phyloP scores from a whole-genome alignment of 2,888 invertebrate species.

The Microctonus aethiopoides region DNA sequence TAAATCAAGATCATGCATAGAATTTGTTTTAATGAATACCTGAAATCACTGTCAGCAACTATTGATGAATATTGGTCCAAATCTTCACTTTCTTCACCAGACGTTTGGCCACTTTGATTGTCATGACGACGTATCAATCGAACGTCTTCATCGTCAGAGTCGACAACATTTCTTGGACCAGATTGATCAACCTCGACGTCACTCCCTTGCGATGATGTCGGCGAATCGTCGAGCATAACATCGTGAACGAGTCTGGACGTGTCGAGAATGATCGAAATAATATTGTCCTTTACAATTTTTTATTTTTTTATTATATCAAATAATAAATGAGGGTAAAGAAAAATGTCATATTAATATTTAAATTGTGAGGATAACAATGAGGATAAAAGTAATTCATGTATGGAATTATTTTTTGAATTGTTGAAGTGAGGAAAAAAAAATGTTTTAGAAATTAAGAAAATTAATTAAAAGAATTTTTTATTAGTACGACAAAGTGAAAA shows the following conservation, averaged over 20 bases:
- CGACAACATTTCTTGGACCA: constrained; percentile 54
- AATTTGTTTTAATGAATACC: constrained; percentile 44
- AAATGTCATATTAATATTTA: constrained; percentile 17
- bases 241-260: constrained; percentile 83
- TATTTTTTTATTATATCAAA: too few species aligned
- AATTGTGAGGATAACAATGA: too few species aligned
- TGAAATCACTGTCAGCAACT: constrained; percentile 64
- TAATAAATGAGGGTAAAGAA: constrained; percentile 4
- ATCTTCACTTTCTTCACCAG: constrained; percentile 63
- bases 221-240: constrained; percentile 84
- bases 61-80: constrained; percentile 62
- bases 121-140: constrained; percentile 56
- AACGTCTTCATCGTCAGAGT: constrained; percentile 63
- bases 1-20: neutral
- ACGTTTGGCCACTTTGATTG: constrained; percentile 58
- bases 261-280: constrained; percentile 2
- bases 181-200: constrained; percentile 72
- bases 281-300: neutral
- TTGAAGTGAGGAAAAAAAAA: too few species aligned
- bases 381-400: too few species aligned
- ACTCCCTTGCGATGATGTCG: constrained; percentile 79
- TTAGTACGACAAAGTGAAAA: neutral
- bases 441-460: too few species aligned
- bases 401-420: too few species aligned
- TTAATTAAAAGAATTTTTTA: neutral